Base-by-base conservation (phyloP, 2,888 invertebrate genomes). In the Tineola bisselliella region DNA sequence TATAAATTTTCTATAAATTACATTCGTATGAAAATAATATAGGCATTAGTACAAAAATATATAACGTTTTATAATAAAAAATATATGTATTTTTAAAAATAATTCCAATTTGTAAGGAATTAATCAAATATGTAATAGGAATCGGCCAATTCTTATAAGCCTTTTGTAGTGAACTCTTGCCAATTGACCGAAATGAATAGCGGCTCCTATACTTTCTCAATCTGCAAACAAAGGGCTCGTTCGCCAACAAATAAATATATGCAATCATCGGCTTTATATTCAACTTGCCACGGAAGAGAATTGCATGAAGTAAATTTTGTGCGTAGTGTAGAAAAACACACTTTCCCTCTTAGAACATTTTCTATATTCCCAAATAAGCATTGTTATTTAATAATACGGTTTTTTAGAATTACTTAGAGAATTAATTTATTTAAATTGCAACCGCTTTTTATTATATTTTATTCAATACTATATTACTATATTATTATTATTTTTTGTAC, bases 341-440 rank as follows among this genome's bases (percentile, higher is more conserved):
- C 48, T 48, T 48, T 48, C 48, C 48, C 48, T 48, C 48, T 48
- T 48, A 48, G 8, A 48, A 17, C 48, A 48, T 48, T 48, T 48
- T 48, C 48, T 48, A 48, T 48, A 48, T 17, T 5, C n/a, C 48
- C 48, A 17, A 38, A 48, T 48, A 48, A 17, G 48, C 15, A 48
- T 48, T 48, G 48, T 48, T 17, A n/a, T 48, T 48, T 48, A 5
- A 48, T 48, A 15, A 48, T 48, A 15, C 15, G n/a, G 48, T 48
- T 48, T 48, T 25, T 38, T 38, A 38, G 38, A 6, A 38, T 38
- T 38, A 38, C n/a, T 10, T 38, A 38, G 38, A 10, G 1, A 10
- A 1, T 10, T 38, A 38, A 10, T 38, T 25, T 25, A 25, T 25
- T 25, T 25, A 6, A 25, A 25, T 25, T 6, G 6, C 2, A 25